These are phyloP conservation scores for Acromyrmex echinatior DNA, from an alignment of 1,140 invertebrate species.

Conservation along the genomic window DNA sequence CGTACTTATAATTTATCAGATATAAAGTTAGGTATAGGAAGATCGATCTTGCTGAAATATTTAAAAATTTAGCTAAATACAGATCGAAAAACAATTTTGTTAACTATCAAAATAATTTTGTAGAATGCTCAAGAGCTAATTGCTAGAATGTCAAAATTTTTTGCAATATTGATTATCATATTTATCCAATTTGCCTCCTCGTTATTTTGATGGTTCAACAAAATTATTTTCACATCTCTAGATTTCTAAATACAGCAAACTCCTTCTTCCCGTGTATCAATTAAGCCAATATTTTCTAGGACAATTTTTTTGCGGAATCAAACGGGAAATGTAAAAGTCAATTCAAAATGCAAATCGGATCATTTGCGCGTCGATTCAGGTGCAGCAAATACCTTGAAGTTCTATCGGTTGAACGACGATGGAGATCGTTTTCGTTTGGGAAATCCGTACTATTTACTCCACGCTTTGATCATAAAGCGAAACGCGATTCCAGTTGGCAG, in stretches of 20 bases:
- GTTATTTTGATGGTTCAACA: too few relatives aligned
- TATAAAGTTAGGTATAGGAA: neutral
- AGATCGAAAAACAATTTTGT: too few relatives aligned
- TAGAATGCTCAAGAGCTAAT: too few relatives aligned
- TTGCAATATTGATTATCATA: too few relatives aligned
- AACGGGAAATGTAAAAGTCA: neutral
- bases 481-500: constrained; percentile 34
- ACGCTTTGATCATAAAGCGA: constrained; percentile 49
- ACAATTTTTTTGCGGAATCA: neutral
- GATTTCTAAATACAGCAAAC: too few relatives aligned
- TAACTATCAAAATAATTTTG: too few relatives aligned
- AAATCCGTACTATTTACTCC: constrained; percentile 51
- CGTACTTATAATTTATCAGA: neutral
- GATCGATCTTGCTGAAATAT: too few relatives aligned
- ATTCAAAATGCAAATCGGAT: constrained; percentile 8
- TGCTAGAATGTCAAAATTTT: too few relatives aligned
- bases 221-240: too few relatives aligned
- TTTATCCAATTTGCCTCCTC: too few relatives aligned
- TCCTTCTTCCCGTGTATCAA: neutral
- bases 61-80: too few relatives aligned
- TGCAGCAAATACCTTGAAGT: constrained; percentile 3
- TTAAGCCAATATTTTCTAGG: constrained; percentile 11
- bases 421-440: constrained; percentile 23
- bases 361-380: neutral
- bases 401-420: constrained; percentile 18